Evolutionary conservation across 2,113 vertebrate species (phyloP).

Genomic region (human): DNA sequence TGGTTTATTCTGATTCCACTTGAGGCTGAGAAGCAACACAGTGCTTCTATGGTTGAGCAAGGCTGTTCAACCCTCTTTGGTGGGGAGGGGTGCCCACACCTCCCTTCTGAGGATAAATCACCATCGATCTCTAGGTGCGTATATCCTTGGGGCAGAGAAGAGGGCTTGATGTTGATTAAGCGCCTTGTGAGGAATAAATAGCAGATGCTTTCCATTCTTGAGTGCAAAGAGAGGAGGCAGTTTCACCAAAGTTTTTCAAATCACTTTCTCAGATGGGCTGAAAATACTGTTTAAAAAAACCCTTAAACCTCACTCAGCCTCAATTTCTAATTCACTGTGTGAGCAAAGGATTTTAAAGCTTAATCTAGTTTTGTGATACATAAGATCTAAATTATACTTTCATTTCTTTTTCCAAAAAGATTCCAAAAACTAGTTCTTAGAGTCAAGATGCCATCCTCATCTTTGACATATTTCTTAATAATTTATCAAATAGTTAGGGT

Average conservation of each 20-base stretch:
- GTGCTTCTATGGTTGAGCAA: not conserved
- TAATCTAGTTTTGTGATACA: not conserved
- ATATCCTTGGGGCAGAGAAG: not conserved
- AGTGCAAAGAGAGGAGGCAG: not conserved
- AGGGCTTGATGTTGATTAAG: not conserved
- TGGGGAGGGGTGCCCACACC: not conserved
- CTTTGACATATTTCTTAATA: conserved; percentile 5
- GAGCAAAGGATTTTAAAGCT: not conserved
- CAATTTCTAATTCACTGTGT: not conserved
- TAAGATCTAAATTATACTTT: not conserved
- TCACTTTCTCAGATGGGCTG: not conserved
- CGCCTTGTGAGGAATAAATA: not conserved
- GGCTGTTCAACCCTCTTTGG: not conserved
- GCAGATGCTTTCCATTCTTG: conserved; percentile 21
- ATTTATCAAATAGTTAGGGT: not conserved
- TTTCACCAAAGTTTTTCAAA: conserved; percentile 40
- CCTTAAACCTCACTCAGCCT: not conserved
- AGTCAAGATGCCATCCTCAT: not conserved
- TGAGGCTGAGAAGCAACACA: not conserved
- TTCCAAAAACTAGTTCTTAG: conserved; percentile 9
- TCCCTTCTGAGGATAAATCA: not conserved
- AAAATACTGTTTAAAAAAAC: conserved; percentile 5
- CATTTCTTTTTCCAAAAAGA: not conserved
- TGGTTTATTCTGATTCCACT: not conserved
- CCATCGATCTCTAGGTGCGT: not conserved